These are phyloP conservation scores for Temnothorax ravouxi DNA, from an alignment of 2,888 invertebrate genomes.

Conservation along the genomic window DNA sequence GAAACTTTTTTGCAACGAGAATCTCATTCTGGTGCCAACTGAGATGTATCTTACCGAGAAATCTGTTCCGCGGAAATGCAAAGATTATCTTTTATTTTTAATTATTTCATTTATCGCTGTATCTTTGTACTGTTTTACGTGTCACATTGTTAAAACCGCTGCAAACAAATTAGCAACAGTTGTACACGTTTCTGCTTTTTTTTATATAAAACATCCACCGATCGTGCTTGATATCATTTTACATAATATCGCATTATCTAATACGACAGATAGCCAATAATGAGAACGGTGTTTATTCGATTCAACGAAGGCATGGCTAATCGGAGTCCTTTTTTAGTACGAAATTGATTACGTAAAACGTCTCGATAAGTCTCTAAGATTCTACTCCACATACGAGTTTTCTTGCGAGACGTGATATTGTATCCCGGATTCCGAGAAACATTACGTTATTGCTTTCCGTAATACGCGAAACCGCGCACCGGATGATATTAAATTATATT, in stretches of 20 bases:
- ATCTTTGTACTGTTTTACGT: neutral
- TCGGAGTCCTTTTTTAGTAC: conserved; percentile 31
- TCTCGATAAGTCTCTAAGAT: neutral
- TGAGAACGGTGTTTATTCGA: conserved; percentile 9
- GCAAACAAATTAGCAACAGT: neutral
- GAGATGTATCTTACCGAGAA: neutral
- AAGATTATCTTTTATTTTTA: neutral
- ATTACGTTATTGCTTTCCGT: neutral
- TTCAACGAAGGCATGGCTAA: conserved; percentile 25
- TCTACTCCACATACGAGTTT: neutral
- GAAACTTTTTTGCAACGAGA: neutral
- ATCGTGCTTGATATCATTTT: conserved; percentile 8
- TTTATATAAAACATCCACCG: neutral
- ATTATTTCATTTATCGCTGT: neutral
- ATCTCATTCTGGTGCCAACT: neutral
- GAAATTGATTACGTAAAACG: conserved; percentile 47
- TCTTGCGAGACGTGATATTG: neutral
- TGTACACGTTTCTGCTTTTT: neutral
- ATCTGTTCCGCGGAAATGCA: neutral
- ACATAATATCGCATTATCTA: conserved; percentile 30
- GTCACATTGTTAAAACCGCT: neutral
- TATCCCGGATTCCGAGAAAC: neutral
- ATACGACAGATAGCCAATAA: conserved; percentile 17
- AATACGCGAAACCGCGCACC: neutral
- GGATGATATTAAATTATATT: conserved; percentile 18